Evolutionary conservation across 2,113 vertebrate genomes (phyloP), one percentile per base, ranked within the genome.

Genomic region (Hydrolagus affinis): DNA sequence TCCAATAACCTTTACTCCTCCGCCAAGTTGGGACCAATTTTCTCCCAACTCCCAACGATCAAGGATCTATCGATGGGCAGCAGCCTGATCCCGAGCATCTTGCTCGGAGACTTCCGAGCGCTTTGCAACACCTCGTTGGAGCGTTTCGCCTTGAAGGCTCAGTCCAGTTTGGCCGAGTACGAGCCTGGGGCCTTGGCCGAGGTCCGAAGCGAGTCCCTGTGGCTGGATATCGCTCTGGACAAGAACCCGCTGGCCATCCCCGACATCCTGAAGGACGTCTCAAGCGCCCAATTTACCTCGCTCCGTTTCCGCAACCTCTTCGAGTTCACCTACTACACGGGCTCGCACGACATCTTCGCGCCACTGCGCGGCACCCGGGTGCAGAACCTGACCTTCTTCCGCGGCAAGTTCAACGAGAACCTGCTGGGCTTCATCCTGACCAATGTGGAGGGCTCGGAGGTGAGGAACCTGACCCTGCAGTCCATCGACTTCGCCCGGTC

Each of bases 361-460:
- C 89, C 90, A 57, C 87, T 96, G 70, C 86, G 88, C 0, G 4
- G 89, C 4, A 68, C 95, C 11, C 85, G 0, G 0, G 66, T 90
- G 0, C 0, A 87, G 64, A 87, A 91, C 78, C 76, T 96, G 83
- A 89, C 92, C 78, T 95, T 96, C 85, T 91, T 91, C 89, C 89
- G 94, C 72, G 95, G 95, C 0, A 96, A 95, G 86, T 96, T 95
- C 87, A 96, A 93, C 0, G 95, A 96, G 89, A 91, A 94, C 59
- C 88, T 96, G 25, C 86, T 96, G 25, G 91, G 92, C 73, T 91
- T 94, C 90, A 90, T 89, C 59, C 87, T 96, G 14, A 72, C 89
- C 28, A 95, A 95, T 78, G 28, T 96, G 66, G 89, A 92, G 69
- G 87, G 75, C 0, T 89, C 92, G 56, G 59, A 0, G 0, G 71